These are phyloP conservation scores for Caenorhabditis sulstoni DNA, from an alignment of 2,888 invertebrate species.

Conservation along the genomic window DNA sequence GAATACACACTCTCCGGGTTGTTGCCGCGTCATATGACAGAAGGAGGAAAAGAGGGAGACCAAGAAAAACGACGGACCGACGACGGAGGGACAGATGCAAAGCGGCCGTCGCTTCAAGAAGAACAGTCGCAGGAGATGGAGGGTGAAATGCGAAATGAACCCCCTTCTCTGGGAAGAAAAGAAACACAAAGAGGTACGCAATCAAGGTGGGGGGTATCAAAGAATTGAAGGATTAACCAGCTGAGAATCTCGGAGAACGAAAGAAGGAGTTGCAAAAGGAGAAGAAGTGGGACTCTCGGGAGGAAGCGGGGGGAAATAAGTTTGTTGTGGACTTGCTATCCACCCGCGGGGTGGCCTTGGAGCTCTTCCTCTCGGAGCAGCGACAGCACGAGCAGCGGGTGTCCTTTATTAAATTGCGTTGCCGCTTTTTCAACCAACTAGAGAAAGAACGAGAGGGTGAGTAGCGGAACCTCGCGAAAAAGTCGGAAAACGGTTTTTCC, in stretches of 20 bases:
- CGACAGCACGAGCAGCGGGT: slow-evolving; percentile 18
- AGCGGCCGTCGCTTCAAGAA: slow-evolving; percentile 15
- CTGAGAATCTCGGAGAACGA: not conserved
- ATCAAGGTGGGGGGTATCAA: slow-evolving; percentile 13
- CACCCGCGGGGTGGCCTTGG: slow-evolving; percentile 8
- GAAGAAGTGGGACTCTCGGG: slow-evolving; percentile 9
- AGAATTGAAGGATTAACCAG: slow-evolving; percentile 10
- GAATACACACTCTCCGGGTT: slow-evolving; percentile 22
- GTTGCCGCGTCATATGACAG: slow-evolving; percentile 46
- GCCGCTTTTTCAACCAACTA: not conserved
- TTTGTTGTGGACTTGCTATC: slow-evolving; percentile 15
- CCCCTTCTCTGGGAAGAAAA: not conserved
- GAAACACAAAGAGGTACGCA: slow-evolving; percentile 15
- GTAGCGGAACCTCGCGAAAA: not conserved
- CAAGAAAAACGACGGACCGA: slow-evolving; percentile 36
- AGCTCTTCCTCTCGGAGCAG: slow-evolving; percentile 26
- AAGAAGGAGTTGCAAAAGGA: slow-evolving; percentile 6
- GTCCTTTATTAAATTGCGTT: slow-evolving; percentile 27
- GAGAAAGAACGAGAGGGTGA: not conserved
- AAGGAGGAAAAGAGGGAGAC: slow-evolving; percentile 15
- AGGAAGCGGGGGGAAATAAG: slow-evolving; percentile 7
- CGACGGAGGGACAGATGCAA: slow-evolving; percentile 22
- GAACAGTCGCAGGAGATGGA: not conserved
- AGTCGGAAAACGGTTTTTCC: not conserved
- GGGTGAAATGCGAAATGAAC: slow-evolving; percentile 27